These are phyloP conservation scores for Serranus cabrilla DNA, from an alignment of 2,797 vertebrate genomes.

Conservation along the genomic window DNA sequence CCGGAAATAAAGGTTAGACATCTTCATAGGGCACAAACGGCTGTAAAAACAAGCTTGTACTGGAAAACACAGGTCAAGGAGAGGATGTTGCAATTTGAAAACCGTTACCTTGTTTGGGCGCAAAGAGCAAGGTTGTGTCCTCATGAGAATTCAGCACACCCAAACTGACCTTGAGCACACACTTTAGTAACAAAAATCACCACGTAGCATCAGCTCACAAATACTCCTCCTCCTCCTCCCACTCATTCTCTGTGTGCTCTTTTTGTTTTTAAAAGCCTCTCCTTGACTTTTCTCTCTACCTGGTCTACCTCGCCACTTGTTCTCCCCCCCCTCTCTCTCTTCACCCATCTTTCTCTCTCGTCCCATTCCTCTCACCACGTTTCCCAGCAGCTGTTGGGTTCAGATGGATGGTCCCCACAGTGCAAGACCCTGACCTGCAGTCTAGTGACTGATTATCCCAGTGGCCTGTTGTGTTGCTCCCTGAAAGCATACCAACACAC, in stretches of 20 bases:
- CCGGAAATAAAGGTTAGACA: background rate
- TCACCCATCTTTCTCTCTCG: conserved; percentile 46
- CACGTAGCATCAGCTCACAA: conserved; percentile 31
- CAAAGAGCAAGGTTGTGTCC: conserved; percentile 56
- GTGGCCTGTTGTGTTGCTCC: conserved; percentile 67
- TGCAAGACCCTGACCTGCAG: conserved; percentile 79
- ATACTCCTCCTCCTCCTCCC: conserved; percentile 27
- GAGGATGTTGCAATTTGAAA: conserved; percentile 41
- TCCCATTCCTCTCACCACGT: conserved; percentile 58
- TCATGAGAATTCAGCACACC: conserved; percentile 55
- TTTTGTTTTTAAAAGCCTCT: conserved; percentile 62
- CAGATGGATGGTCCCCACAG: conserved; percentile 81
- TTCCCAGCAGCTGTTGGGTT: conserved; percentile 79
- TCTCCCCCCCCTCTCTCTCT: conserved; percentile 14
- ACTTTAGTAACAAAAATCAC: conserved; percentile 51
- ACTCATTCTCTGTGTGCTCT: conserved; percentile 21
- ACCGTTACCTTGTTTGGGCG: conserved; percentile 40
- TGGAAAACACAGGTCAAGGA: conserved; percentile 44
- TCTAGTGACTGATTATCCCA: conserved; percentile 83
- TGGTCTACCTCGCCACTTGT: conserved; percentile 35
- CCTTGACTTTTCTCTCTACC: conserved; percentile 69
- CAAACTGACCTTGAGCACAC: conserved; percentile 54
- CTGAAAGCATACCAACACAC: conserved; percentile 60
- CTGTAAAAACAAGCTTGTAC: conserved; percentile 3
- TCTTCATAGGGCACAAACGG: background rate